Percentiles rank a stretch among this genome's conserved stretches.
These are phyloP conservation scores for Cheilosia impressa DNA, from an alignment of 2,888 invertebrate species.

Conservation along the genomic window DNA sequence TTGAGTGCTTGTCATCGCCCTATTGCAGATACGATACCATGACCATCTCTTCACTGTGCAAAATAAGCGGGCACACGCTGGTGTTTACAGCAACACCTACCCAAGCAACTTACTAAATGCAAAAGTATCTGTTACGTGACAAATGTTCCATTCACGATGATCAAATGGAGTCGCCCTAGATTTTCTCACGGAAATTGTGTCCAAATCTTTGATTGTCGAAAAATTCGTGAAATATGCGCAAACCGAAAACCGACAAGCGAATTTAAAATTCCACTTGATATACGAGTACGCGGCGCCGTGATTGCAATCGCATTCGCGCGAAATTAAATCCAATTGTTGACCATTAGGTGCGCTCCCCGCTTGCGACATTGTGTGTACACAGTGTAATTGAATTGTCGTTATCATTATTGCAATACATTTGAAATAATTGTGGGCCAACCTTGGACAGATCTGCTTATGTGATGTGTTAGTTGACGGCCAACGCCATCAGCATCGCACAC, in stretches of 20 bases:
- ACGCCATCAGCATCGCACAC: background rate
- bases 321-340: conserved; percentile 36
- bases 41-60: conserved; percentile 14
- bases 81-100: conserved; percentile 19
- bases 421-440: background rate
- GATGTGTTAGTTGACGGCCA: background rate
- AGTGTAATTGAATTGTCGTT: conserved; percentile 7
- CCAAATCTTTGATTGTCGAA: conserved; percentile 43
- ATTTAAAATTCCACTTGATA: conserved; percentile 44
- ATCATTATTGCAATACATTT: background rate
- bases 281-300: background rate
- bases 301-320: conserved; percentile 15
- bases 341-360: conserved; percentile 11
- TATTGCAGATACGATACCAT: background rate
- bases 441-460: background rate
- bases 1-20: background rate
- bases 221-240: conserved; percentile 29
- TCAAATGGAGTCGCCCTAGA: conserved; percentile 48
- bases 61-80: conserved; percentile 48
- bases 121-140: conserved; percentile 56
- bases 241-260: background rate
- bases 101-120: conserved; percentile 23
- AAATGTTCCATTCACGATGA: conserved; percentile 41
- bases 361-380: conserved; percentile 44
- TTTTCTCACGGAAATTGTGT: conserved; percentile 63